A percentile compares a stretch with the other conserved stretches of the same genome.
Conservation (phyloP, 1,140 invertebrate genomes). For the Zelostemma sp. region DNA sequence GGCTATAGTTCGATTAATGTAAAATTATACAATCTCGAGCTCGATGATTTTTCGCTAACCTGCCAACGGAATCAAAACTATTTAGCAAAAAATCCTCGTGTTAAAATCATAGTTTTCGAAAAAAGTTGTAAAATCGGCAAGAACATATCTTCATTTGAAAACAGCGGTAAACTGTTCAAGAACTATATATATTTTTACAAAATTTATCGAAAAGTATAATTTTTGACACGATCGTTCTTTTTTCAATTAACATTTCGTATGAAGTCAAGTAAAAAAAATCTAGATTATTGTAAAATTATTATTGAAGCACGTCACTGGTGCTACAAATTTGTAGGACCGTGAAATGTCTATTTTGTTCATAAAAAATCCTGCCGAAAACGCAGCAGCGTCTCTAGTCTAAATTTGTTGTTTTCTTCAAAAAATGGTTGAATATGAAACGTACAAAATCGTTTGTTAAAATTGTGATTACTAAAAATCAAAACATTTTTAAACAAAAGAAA, state of each 20-base stretch:
- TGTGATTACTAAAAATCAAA: no score
- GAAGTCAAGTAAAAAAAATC: constrained; percentile 31
- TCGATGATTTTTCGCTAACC: constrained; percentile 44
- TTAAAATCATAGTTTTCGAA: background rate
- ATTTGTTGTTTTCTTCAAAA: no score
- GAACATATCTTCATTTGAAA: no score
- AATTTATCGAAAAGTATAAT: no score
- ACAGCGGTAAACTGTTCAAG: no score
- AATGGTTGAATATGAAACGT: no score
- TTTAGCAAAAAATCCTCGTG: constrained; percentile 6
- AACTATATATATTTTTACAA: no score
- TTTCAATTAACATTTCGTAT: background rate
- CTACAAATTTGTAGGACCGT: constrained; percentile 23
- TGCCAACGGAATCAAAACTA: constrained; percentile 52
- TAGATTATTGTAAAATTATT: no score
- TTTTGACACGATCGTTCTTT: background rate
- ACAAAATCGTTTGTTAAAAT: no score
- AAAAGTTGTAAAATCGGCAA: no score
- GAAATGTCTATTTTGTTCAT: constrained; percentile 20
- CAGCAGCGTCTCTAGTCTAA: constrained; percentile 21
- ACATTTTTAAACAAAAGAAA: no score
- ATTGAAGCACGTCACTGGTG: constrained; percentile 11
- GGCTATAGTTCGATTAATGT: constrained; percentile 56
- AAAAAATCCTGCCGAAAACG: constrained; percentile 31
- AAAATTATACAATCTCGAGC: constrained; percentile 61